Evolutionary conservation across 2,888 invertebrate genomes (phyloP).

Genomic region (Scaptomyza flava): DNA sequence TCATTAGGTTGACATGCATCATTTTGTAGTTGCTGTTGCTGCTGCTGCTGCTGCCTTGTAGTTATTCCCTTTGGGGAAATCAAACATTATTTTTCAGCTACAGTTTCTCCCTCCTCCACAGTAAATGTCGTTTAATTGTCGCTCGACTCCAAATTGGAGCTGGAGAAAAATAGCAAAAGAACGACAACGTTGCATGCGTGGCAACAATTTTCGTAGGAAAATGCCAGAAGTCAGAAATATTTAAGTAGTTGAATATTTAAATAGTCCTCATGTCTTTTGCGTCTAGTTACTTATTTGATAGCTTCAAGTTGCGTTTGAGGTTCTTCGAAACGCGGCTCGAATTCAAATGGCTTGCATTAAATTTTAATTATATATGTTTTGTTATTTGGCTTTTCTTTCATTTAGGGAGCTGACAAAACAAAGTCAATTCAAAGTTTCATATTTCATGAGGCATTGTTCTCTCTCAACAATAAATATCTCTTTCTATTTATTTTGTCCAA

Average conservation of each 20-base stretch:
- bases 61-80: slow-evolving; percentile 61
- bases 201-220: slow-evolving; percentile 46
- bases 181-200: slow-evolving; percentile 29
- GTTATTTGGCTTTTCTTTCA: slow-evolving; percentile 5
- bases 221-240: slow-evolving; percentile 27
- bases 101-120: slow-evolving; percentile 4
- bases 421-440: slow-evolving; percentile 46
- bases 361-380: slow-evolving; percentile 53
- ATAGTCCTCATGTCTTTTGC: slow-evolving; percentile 26
- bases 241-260: slow-evolving; percentile 48
- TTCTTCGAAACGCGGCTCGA: slow-evolving; percentile 31
- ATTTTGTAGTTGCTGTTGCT: slow-evolving; percentile 26
- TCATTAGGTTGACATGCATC: slow-evolving; percentile 38
- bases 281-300: slow-evolving; percentile 55
- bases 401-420: slow-evolving; percentile 58
- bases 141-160: slow-evolving; percentile 16
- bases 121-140: slow-evolving; percentile 28
- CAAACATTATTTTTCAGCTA: slow-evolving; percentile 39
- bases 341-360: slow-evolving; percentile 59
- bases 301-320: slow-evolving; percentile 13
- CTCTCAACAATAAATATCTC: too few relatives aligned
- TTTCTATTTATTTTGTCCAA: slow-evolving; percentile 1
- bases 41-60: slow-evolving; percentile 16
- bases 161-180: not conserved
- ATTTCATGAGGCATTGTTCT: slow-evolving; percentile 36